These are phyloP conservation scores for Heteromormyrus szaboi DNA, from an alignment of 2,797 vertebrate genomes.

Conservation along the genomic window DNA sequence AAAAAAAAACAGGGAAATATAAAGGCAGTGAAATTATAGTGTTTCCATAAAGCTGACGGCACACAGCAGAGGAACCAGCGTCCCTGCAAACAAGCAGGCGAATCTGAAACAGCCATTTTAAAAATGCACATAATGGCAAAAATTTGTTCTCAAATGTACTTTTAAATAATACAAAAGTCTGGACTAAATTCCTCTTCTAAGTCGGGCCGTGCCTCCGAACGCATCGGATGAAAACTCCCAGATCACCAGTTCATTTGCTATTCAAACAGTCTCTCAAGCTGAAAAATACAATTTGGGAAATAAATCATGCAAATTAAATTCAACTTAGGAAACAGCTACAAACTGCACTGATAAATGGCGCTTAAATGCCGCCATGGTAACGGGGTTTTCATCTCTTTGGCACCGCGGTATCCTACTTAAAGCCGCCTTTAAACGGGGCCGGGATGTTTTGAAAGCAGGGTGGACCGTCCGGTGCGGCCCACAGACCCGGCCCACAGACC, in stretches of 20 bases:
- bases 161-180: slow-evolving; percentile 1
- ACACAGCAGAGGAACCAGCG: too few relatives aligned
- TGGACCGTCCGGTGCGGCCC: slow-evolving; percentile 39
- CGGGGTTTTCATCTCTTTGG: slow-evolving; percentile 14
- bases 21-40: background rate
- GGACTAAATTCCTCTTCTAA: background rate
- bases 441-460: slow-evolving; percentile 33
- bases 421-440: background rate
- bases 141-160: background rate
- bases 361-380: slow-evolving; percentile 29
- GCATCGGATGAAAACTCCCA: background rate
- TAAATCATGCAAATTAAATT: slow-evolving; percentile 40
- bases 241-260: slow-evolving; percentile 34
- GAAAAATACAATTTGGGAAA: slow-evolving; percentile 26
- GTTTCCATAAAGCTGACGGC: background rate
- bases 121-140: slow-evolving; percentile 6
- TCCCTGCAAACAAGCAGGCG: background rate
- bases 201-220: background rate
- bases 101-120: background rate
- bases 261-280: slow-evolving; percentile 24
- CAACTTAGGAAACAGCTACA: slow-evolving; percentile 24
- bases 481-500: slow-evolving; percentile 37
- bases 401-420: background rate
- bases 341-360: slow-evolving; percentile 25
- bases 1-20: background rate